Evolutionary conservation across 2,888 invertebrate genomes (phyloP).

Genomic region (Caenorhabditis macrosperma): DNA sequence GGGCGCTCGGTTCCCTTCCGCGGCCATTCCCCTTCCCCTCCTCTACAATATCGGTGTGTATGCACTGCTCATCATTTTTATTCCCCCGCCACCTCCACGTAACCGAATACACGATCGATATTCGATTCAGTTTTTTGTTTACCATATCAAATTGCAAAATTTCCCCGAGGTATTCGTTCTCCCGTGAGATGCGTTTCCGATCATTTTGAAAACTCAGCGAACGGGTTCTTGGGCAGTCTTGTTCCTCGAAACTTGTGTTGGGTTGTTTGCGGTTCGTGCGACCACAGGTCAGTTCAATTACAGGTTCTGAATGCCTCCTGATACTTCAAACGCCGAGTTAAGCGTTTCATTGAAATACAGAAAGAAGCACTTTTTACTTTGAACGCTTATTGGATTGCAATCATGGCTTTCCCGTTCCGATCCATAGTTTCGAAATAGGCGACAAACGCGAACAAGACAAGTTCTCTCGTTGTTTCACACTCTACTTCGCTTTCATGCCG

Average conservation of each 20-base stretch:
- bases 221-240: not conserved
- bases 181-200: not conserved
- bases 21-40: not conserved
- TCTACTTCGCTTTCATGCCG: conserved; percentile 6
- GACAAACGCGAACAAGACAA: not conserved
- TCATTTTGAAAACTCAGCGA: not conserved
- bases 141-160: conserved; percentile 11
- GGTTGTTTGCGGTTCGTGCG: conserved; percentile 31
- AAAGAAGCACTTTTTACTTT: no score
- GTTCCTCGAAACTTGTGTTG: not conserved
- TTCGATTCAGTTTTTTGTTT: conserved; percentile 35
- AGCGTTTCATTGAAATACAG: no score
- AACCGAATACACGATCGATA: conserved; percentile 19
- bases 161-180: no score
- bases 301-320: conserved; percentile 2
- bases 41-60: conserved; percentile 8
- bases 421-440: not conserved
- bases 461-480: conserved; percentile 1
- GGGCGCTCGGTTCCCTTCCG: conserved; percentile 22
- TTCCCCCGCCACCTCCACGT: conserved; percentile 12
- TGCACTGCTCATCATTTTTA: conserved; percentile 26
- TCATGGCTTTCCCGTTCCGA: not conserved
- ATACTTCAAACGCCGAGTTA: no score
- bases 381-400: no score
- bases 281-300: conserved; percentile 1